These are phyloP conservation scores for Ciconia maguari DNA, from an alignment of 2,113 vertebrate species.

Conservation along the genomic window DNA sequence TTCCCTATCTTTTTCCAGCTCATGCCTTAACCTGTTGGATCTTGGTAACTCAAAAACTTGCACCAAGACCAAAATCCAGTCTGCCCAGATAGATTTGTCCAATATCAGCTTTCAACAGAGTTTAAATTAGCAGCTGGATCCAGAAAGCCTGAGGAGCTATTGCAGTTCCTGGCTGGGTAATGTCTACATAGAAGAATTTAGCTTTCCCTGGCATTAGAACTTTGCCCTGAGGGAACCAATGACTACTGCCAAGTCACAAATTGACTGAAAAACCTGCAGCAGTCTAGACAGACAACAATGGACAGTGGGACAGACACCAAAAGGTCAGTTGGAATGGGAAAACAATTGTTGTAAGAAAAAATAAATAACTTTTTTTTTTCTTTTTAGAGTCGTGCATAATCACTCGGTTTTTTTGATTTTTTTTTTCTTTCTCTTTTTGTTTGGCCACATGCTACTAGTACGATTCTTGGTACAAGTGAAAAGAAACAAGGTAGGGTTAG, in stretches of 20 bases:
- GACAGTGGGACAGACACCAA: constrained; percentile 77
- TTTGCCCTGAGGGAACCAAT: constrained; percentile 53
- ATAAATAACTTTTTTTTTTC: background rate
- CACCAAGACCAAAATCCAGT: constrained; percentile 20
- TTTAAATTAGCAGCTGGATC: constrained; percentile 23
- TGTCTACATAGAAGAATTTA: background rate
- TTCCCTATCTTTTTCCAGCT: background rate
- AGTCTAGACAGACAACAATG: constrained; percentile 77
- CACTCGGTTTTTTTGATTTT: background rate
- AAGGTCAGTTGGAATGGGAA: constrained; percentile 66
- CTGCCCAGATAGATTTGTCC: constrained; percentile 29
- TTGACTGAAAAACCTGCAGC: constrained; percentile 17
- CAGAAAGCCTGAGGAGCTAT: constrained; percentile 32
- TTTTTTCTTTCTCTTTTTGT: constrained; percentile 68
- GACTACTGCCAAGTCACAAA: constrained; percentile 49
- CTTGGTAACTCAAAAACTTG: background rate
- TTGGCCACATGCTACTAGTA: constrained; percentile 94
- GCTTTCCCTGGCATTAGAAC: constrained; percentile 44
- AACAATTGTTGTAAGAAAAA: constrained; percentile 44
- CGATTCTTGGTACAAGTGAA: constrained; percentile 71
- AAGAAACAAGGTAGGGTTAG: constrained; percentile 59
- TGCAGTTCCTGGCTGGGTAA: constrained; percentile 35
- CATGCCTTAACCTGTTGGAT: background rate
- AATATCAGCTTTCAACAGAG: constrained; percentile 11
- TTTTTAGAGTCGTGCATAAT: constrained; percentile 58